phyloP scores from a whole-genome alignment of 2,888 invertebrate genomes.

The Phania funesta region DNA sequence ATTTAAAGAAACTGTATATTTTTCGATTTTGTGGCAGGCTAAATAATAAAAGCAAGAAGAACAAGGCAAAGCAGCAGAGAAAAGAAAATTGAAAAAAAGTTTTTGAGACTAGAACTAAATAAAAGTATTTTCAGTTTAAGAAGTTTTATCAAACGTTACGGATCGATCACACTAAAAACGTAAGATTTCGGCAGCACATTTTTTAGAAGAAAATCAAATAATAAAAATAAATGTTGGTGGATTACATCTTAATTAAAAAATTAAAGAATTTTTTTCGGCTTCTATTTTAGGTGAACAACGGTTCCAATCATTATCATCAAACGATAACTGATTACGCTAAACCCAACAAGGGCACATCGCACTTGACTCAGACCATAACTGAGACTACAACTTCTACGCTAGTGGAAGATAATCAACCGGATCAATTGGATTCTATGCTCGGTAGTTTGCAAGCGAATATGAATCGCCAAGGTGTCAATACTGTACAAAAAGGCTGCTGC shows the following conservation, averaged over 20 bases:
- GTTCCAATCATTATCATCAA: constrained; percentile 83
- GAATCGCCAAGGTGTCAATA: constrained; percentile 99
- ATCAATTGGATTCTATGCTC: constrained; percentile 83
- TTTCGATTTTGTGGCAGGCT: constrained; percentile 34
- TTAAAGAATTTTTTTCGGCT: neutral
- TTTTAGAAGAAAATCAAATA: neutral
- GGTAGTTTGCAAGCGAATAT: constrained; percentile 93
- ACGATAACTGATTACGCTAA: constrained; percentile 87
- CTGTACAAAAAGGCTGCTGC: constrained; percentile 99
- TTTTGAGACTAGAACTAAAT: constrained; percentile 74
- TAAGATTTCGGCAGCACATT: constrained; percentile 50
- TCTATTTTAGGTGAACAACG: constrained; percentile 83
- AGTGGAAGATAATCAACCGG: constrained; percentile 76
- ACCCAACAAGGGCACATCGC: constrained; percentile 83
- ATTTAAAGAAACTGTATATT: constrained; percentile 42
- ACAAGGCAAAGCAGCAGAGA: constrained; percentile 49
- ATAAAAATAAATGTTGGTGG: neutral
- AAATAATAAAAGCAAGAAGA: constrained; percentile 69
- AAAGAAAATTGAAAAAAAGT: constrained; percentile 64
- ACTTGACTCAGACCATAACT: constrained; percentile 79
- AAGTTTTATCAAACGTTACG: constrained; percentile 76
- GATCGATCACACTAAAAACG: constrained; percentile 70
- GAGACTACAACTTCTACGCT: constrained; percentile 77
- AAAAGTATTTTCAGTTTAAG: constrained; percentile 80
- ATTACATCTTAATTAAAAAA: neutral